phyloP scores from a whole-genome alignment of 1,140 invertebrate species.

The Daktulosphaira vitifoliae region DNA sequence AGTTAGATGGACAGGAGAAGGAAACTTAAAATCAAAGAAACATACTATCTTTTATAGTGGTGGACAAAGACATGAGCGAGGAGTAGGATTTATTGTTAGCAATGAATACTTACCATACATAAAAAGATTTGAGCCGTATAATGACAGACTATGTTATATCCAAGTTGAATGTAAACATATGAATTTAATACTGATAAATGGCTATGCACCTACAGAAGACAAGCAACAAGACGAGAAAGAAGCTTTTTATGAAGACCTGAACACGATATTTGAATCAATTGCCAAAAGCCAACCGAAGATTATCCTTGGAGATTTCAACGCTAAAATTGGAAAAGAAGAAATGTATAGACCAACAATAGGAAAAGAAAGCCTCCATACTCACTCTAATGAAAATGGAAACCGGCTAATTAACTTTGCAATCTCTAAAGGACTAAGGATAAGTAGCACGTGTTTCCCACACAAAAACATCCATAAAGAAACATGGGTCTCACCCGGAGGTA shows the following conservation, averaged over 20 bases:
- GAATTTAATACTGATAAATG: constrained; percentile 11
- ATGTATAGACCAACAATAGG: constrained; percentile 21
- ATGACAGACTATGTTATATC: too few species aligned
- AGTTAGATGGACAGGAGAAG: background rate
- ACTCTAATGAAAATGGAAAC: background rate
- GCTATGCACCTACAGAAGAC: background rate
- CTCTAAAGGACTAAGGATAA: background rate
- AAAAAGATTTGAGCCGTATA: constrained; percentile 11
- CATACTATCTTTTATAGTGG: constrained; percentile 12
- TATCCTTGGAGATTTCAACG: constrained; percentile 15
- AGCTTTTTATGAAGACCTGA: too few species aligned
- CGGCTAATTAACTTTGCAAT: background rate
- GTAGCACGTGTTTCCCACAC: background rate
- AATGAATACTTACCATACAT: constrained; percentile 14
- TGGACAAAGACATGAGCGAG: constrained; percentile 4
- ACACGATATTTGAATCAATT: background rate
- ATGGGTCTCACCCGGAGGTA: background rate
- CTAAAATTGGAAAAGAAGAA: constrained; percentile 20
- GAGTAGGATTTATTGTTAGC: constrained; percentile 16
- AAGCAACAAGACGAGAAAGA: too few species aligned
- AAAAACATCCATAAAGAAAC: constrained; percentile 5
- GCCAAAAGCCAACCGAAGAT: constrained; percentile 19
- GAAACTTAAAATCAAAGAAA: background rate
- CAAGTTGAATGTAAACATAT: constrained; percentile 11
- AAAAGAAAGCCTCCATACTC: constrained; percentile 2